Evolutionary conservation across 2,113 vertebrate species (phyloP).

Genomic region (Chloropsis cyanopogon): DNA sequence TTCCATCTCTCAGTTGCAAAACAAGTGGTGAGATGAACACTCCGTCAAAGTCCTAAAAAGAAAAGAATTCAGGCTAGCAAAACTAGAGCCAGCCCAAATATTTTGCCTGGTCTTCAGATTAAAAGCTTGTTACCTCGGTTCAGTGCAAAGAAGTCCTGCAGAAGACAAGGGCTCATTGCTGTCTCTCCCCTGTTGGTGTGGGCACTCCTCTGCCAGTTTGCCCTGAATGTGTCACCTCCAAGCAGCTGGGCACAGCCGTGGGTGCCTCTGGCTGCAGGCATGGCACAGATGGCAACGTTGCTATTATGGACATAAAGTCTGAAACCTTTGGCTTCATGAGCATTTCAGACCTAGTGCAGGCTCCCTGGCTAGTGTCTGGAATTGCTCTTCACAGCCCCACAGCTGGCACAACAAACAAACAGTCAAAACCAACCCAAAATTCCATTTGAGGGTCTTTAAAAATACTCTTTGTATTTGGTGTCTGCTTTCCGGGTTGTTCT

Average conservation of each 20-base stretch:
- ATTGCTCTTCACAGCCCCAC: neutral
- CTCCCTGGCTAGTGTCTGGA: neutral
- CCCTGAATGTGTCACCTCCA: accelerated
- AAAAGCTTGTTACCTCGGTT: neutral
- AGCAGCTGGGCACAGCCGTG: accelerated
- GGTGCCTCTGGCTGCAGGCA: neutral
- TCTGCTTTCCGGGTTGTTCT: neutral
- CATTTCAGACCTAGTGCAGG: neutral
- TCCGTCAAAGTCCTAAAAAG: neutral
- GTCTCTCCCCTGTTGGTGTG: neutral
- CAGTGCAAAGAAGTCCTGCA: neutral
- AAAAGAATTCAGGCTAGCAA: neutral
- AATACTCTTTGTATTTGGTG: neutral
- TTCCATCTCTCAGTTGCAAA: neutral
- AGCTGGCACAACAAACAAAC: neutral
- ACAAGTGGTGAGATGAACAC: neutral
- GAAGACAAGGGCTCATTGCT: neutral
- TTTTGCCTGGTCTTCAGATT: neutral
- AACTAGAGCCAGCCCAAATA: neutral
- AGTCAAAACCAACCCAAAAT: neutral
- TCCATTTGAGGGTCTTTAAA: neutral
- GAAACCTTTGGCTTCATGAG: neutral
- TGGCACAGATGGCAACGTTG: accelerated
- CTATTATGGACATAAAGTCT: neutral
- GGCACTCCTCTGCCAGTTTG: neutral